Percentiles rank a stretch among this genome's conserved stretches.
These are phyloP conservation scores for Acanthacorydalis orientalis DNA, from an alignment of 2,888 invertebrate species.

Conservation along the genomic window DNA sequence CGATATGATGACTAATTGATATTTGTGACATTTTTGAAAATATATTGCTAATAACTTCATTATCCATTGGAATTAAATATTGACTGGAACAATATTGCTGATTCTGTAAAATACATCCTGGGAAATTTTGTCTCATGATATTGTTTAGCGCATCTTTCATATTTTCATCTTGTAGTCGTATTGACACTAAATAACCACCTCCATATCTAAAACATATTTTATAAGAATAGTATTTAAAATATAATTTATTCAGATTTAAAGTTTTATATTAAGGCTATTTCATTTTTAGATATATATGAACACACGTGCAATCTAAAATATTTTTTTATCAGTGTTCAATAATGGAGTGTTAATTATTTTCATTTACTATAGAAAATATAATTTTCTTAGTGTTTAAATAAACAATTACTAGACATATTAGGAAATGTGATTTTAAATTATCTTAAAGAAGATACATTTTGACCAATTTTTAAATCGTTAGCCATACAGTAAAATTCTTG, in stretches of 20 bases:
- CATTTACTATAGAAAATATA: too few species aligned
- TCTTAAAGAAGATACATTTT: too few species aligned
- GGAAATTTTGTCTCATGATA: slow-evolving; percentile 7
- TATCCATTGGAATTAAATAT: slow-evolving; percentile 16
- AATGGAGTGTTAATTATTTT: too few species aligned
- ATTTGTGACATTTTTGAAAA: slow-evolving; percentile 32
- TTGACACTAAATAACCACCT: slow-evolving; percentile 33
- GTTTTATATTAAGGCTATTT: too few species aligned
- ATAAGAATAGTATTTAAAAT: neutral
- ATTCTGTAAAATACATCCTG: slow-evolving; percentile 6
- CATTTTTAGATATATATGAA: too few species aligned
- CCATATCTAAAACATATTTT: slow-evolving; percentile 27
- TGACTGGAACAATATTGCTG: slow-evolving; percentile 9
- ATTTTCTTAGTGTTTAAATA: too few species aligned
- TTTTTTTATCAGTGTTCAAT: too few species aligned
- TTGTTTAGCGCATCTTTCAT: slow-evolving; percentile 6
- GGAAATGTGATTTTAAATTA: too few species aligned
- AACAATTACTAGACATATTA: too few species aligned
- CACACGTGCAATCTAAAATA: too few species aligned
- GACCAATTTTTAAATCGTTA: too few species aligned
- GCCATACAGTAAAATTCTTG: too few species aligned
- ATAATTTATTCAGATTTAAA: neutral
- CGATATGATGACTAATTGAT: slow-evolving; percentile 29
- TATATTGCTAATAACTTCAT: slow-evolving; percentile 28
- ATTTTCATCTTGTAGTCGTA: slow-evolving; percentile 19